Conservation (phyloP, 2,113 vertebrate species). For the Antennarius striatus region DNA sequence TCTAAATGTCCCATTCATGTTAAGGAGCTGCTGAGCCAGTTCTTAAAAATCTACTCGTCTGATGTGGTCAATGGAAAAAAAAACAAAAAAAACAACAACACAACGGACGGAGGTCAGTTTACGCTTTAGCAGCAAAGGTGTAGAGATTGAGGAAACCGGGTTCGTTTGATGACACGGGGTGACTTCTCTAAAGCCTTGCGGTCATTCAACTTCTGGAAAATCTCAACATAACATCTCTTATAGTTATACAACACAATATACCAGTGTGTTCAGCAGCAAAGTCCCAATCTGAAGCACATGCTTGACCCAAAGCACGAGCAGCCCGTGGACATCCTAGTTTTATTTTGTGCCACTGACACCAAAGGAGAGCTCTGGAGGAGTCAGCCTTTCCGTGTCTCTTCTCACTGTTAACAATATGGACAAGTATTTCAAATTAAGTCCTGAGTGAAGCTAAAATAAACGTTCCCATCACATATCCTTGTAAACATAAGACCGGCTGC, state of each 20-base stretch:
- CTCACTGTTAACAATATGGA: constrained; percentile 32
- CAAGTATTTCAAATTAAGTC: constrained; percentile 47
- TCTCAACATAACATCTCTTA: constrained; percentile 56
- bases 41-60: constrained; percentile 61
- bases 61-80: constrained; percentile 66
- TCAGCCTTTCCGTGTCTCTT: constrained; percentile 2
- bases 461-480: constrained; percentile 32
- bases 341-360: constrained; percentile 21
- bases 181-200: constrained; percentile 46
- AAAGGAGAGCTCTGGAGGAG: constrained; percentile 13
- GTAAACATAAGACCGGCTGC: constrained; percentile 28
- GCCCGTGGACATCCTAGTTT: constrained; percentile 41
- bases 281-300: constrained; percentile 66
- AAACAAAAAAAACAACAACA: constrained; percentile 42
- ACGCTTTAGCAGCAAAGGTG: constrained; percentile 56
- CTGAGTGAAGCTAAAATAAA: constrained; percentile 55
- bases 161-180: constrained; percentile 53
- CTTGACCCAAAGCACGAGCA: constrained; percentile 39
- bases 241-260: constrained; percentile 51
- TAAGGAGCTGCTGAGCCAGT: constrained; percentile 27
- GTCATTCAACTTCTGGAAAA: constrained; percentile 64
- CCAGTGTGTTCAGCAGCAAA: constrained; percentile 39
- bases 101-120: constrained; percentile 58
- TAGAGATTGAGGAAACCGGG: constrained; percentile 69
- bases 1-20: constrained; percentile 75